Evolutionary conservation across 2,113 vertebrate species (phyloP).

Genomic region (Chunga burmeisteri): DNA sequence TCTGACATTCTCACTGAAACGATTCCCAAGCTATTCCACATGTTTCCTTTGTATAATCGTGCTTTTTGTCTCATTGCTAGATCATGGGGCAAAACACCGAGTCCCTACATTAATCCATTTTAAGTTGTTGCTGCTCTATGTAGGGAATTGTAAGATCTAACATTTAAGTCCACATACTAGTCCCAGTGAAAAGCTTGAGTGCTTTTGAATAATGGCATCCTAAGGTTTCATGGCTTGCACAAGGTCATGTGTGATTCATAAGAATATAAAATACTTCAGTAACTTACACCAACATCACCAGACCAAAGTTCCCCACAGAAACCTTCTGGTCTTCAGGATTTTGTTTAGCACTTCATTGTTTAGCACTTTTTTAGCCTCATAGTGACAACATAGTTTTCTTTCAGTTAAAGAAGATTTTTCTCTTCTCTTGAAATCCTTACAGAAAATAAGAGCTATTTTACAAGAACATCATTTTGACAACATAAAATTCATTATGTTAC

Average conservation of each 20-base stretch:
- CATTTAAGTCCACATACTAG: accelerated
- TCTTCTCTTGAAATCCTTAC: background rate
- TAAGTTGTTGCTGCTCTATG: background rate
- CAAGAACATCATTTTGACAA: background rate
- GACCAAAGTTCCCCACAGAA: background rate
- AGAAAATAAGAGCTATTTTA: background rate
- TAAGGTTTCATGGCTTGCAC: background rate
- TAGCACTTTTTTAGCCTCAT: background rate
- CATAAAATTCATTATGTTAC: background rate
- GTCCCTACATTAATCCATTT: background rate
- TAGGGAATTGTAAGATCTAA: background rate
- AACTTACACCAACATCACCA: background rate
- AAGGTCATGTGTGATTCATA: background rate
- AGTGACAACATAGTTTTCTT: background rate
- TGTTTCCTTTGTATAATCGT: background rate
- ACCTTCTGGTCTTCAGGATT: background rate
- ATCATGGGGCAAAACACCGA: background rate
- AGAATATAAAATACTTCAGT: background rate
- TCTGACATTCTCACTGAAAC: background rate
- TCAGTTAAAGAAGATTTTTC: background rate
- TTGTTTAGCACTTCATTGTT: background rate
- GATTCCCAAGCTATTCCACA: background rate
- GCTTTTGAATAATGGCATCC: background rate
- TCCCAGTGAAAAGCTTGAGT: background rate
- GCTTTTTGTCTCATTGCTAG: background rate